Percentiles rank a stretch among this genome's conserved stretches.
phyloP scores from a whole-genome alignment of 2,888 invertebrate genomes.

The Callyntrura guangdongensis region DNA sequence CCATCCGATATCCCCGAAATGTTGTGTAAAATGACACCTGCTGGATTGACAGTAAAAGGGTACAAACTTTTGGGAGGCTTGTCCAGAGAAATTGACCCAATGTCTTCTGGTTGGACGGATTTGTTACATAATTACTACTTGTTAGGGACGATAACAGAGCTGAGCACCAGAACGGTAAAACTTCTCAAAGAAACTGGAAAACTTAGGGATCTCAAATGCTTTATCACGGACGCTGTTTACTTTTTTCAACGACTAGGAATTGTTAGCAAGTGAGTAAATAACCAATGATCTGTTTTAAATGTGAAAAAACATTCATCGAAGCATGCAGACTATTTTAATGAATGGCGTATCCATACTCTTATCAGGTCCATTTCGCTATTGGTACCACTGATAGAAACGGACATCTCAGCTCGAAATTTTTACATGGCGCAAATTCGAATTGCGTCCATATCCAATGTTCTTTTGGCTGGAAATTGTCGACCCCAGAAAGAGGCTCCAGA shows the following conservation, averaged over 20 bases:
- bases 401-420: slow-evolving; percentile 75
- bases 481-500: slow-evolving; percentile 46
- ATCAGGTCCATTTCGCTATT: slow-evolving; percentile 67
- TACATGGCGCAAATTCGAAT: slow-evolving; percentile 78
- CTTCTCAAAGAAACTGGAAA: slow-evolving; percentile 77
- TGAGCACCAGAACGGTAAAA: slow-evolving; percentile 62
- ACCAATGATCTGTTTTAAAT: neutral
- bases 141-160: slow-evolving; percentile 63
- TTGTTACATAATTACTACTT: slow-evolving; percentile 73
- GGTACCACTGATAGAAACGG: slow-evolving; percentile 67
- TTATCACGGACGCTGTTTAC: slow-evolving; percentile 65
- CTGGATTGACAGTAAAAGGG: slow-evolving; percentile 68
- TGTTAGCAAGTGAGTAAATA: slow-evolving; percentile 70
- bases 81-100: slow-evolving; percentile 67
- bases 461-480: slow-evolving; percentile 30
- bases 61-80: slow-evolving; percentile 74
- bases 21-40: slow-evolving; percentile 74
- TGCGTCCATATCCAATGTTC: slow-evolving; percentile 55
- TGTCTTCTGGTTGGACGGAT: slow-evolving; percentile 79
- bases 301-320: neutral
- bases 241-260: slow-evolving; percentile 73
- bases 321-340: neutral
- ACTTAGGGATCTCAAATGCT: slow-evolving; percentile 72
- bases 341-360: neutral
- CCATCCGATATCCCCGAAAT: slow-evolving; percentile 62